A percentile compares a stretch with the other conserved stretches of the same genome.
Evolutionary conservation across 2,888 invertebrate species (phyloP).

Genomic region (Ormyrus nitidulus): DNA sequence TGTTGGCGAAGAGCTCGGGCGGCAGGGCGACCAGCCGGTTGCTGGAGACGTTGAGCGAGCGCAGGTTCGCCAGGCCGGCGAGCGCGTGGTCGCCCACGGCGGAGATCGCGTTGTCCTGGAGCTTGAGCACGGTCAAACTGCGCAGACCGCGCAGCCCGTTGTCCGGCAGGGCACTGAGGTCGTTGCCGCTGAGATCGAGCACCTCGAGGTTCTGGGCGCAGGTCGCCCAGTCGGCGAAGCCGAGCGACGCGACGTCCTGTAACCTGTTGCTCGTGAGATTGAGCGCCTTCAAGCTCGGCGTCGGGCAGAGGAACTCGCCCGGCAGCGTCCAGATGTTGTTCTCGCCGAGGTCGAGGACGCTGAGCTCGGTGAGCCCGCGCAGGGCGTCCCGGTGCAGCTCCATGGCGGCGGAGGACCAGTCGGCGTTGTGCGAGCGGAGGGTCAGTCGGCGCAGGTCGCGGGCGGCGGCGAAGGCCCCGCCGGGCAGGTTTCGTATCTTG

Average conservation of each 20-base stretch:
- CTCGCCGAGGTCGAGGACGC: conserved; percentile 83
- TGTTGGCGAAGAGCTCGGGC: conserved; percentile 85
- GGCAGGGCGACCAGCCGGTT: conserved; percentile 87
- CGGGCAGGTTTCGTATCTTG: conserved; percentile 85
- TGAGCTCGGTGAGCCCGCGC: conserved; percentile 81
- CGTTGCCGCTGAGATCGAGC: conserved; percentile 86
- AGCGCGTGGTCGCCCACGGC: conserved; percentile 86
- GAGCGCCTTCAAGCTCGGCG: conserved; percentile 82
- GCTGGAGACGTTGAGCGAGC: conserved; percentile 86
- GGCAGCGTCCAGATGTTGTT: conserved; percentile 88
- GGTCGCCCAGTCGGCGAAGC: conserved; percentile 85
- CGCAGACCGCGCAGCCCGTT: conserved; percentile 84
- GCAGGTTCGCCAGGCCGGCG: conserved; percentile 82
- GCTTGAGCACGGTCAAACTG: conserved; percentile 82
- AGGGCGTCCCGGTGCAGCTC: conserved; percentile 85
- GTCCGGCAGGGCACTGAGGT: conserved; percentile 83
- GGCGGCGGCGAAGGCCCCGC: conserved; percentile 82
- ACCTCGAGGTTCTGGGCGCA: conserved; percentile 84
- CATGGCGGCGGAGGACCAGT: conserved; percentile 88
- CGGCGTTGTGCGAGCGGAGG: conserved; percentile 85
- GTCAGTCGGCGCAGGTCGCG: conserved; percentile 82
- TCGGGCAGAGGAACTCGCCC: conserved; percentile 83
- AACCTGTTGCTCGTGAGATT: conserved; percentile 87
- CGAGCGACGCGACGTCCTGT: conserved; percentile 86
- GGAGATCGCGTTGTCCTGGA: conserved; percentile 87